These are phyloP conservation scores for Drosophila bifasciata DNA, from an alignment of 1,140 invertebrate species.

Conservation along the genomic window DNA sequence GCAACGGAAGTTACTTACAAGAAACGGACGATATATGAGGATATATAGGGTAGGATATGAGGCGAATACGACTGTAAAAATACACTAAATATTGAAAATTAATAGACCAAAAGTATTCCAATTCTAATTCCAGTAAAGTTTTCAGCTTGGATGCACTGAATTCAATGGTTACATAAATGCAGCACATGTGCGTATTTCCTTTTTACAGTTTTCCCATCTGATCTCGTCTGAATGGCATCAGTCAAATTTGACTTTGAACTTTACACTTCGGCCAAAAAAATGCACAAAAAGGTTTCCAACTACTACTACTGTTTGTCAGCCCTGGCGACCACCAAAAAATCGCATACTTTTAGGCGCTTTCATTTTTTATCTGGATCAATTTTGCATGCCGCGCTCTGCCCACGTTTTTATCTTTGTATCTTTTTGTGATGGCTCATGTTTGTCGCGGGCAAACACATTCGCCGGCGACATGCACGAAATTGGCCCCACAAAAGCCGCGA, in stretches of 20 bases:
- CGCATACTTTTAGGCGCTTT: constrained; percentile 54
- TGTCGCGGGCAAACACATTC: constrained; percentile 63
- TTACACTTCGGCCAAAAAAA: constrained; percentile 4
- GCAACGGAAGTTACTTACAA: too few species aligned
- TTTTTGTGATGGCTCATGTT: constrained; percentile 36
- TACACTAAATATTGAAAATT: too few species aligned
- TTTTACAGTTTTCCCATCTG: too few species aligned
- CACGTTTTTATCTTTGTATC: constrained; percentile 12
- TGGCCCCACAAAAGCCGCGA: constrained; percentile 33
- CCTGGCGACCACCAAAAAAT: constrained; percentile 12
- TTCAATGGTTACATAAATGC: too few species aligned
- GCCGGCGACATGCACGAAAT: constrained; percentile 29
- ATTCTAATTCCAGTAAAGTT: too few species aligned
- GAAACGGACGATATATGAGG: too few species aligned
- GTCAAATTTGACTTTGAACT: constrained; percentile 31
- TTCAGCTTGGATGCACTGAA: neutral
- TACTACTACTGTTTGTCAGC: constrained; percentile 13
- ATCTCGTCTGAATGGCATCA: neutral
- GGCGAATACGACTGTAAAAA: neutral
- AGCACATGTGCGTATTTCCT: too few species aligned
- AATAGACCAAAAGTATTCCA: too few species aligned
- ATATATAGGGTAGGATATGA: too few species aligned
- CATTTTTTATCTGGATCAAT: constrained; percentile 56
- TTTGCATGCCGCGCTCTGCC: constrained; percentile 33
- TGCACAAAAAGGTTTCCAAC: too few species aligned